Base-by-base conservation (phyloP, 2,113 vertebrate species). In the Xerus inauris region DNA sequence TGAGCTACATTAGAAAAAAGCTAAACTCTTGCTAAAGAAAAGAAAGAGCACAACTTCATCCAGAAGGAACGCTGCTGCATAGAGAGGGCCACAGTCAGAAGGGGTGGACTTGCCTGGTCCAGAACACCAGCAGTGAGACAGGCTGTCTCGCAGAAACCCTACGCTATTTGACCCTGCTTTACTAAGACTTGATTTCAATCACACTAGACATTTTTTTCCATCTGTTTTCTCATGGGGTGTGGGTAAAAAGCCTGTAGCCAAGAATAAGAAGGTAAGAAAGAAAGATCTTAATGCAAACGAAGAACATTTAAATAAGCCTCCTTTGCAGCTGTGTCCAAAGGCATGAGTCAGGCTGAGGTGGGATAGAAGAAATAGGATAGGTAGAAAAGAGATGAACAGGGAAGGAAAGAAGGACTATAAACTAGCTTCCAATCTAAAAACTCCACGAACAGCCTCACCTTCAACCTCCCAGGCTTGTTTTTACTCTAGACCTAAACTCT, bases 241-340 rank as follows among this genome's bases (percentile, higher is more conserved):
- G 40, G 30, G 5, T 10, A 28, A 24, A 64, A 90, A 57, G 11
- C 71, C 40, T 22, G 22, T 47, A 77, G 30, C 16, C 77, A 83
- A 35, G 38, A 26, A 49, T 13, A 65, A 49, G 57, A 75, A 73
- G 14, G 2, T 73, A 77, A 89, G 54, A 76, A 16, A 26, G 35
- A 85, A 93, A 8, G 13, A 59, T 94, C 32, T 89, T 73, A 81
- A 73, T 73, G n/a, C 24, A 71, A 67, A 84, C 64, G 17, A 87
- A 87, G 35, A 30, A 85, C 32, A 17, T 94, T 96, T 90, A 54
- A 95, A 54, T 73, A 77, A 82, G 22, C 40, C 10, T 83, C 26
- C 79, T 10, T 2, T 45, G 40, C 12, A 6, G 47, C 72, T 75
- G 38, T 38, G 28, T 51, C 57, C 54, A 47, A 2, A 19, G 32